These are phyloP conservation scores for Willowsia nigromaculata DNA, from an alignment of 2,888 invertebrate genomes.

Conservation along the genomic window DNA sequence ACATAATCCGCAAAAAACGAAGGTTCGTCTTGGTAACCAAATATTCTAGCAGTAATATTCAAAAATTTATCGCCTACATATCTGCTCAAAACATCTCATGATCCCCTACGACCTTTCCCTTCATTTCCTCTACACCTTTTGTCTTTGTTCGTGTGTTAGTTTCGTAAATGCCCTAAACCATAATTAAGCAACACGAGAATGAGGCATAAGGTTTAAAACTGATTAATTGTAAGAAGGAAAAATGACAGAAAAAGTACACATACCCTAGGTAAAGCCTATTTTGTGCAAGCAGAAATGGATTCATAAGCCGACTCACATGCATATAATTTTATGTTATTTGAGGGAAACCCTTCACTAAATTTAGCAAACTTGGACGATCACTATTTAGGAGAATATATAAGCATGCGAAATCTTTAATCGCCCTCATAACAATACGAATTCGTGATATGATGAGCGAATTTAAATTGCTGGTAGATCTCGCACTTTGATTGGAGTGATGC, in stretches of 20 bases:
- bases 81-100: not conserved
- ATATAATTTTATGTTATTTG: too few relatives aligned
- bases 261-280: too few relatives aligned
- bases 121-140: conserved; percentile 34
- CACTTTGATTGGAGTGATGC: not conserved
- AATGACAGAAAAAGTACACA: too few relatives aligned
- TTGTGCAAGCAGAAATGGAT: too few relatives aligned
- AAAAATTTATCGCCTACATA: not conserved
- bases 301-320: too few relatives aligned
- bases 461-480: not conserved
- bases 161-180: not conserved
- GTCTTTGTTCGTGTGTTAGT: not conserved
- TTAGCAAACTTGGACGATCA: not conserved
- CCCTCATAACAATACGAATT: not conserved
- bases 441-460: not conserved
- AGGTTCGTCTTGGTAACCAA: not conserved
- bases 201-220: not conserved
- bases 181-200: conserved; percentile 19
- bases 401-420: conserved; percentile 49
- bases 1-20: not conserved
- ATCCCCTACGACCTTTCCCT: conserved; percentile 32
- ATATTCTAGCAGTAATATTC: not conserved
- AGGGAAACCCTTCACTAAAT: conserved; percentile 45
- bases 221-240: too few relatives aligned
- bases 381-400: not conserved